A percentile compares a stretch with the other conserved stretches of the same genome.
These are phyloP conservation scores for Pseudomyrmex gracilis DNA, from an alignment of 1,140 invertebrate species.

Conservation along the genomic window DNA sequence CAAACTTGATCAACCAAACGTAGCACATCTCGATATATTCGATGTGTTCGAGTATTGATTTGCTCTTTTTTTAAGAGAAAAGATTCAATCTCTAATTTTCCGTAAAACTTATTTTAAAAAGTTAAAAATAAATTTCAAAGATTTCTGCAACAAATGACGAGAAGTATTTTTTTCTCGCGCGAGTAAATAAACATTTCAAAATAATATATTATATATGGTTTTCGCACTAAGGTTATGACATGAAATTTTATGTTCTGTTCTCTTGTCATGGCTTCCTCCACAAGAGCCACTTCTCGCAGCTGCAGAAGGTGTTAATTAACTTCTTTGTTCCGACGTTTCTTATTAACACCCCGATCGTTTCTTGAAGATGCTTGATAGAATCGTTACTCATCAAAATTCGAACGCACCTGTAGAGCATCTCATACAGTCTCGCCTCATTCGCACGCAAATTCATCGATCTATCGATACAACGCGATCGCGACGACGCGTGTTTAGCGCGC, in stretches of 20 bases:
- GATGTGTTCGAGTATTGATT: too few relatives aligned
- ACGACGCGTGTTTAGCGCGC: slow-evolving; percentile 35
- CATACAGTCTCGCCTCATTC: slow-evolving; percentile 1
- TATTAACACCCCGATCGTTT: slow-evolving; percentile 65
- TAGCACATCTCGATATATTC: too few relatives aligned
- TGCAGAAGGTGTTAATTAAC: slow-evolving; percentile 73
- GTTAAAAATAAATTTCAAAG: too few relatives aligned
- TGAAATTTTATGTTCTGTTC: slow-evolving; percentile 1
- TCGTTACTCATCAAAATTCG: slow-evolving; percentile 74
- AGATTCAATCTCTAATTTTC: too few relatives aligned
- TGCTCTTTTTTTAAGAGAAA: too few relatives aligned
- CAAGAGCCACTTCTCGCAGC: slow-evolving; percentile 54
- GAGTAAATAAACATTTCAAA: neutral
- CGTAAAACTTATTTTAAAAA: too few relatives aligned
- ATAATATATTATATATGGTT: neutral
- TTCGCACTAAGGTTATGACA: neutral
- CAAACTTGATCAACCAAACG: too few relatives aligned
- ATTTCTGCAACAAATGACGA: too few relatives aligned
- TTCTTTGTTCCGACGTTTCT: slow-evolving; percentile 68
- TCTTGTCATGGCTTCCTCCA: slow-evolving; percentile 8
- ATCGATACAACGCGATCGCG: slow-evolving; percentile 7
- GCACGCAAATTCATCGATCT: slow-evolving; percentile 41
- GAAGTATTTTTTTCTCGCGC: too few relatives aligned
- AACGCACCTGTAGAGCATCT: slow-evolving; percentile 62
- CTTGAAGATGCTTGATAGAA: slow-evolving; percentile 48